phyloP scores from a whole-genome alignment of 2,113 vertebrate species.

The human region GRCh38 chrX:98123501-98124000 shows the following conservation, averaged over 20 bases:
- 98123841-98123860: not conserved
- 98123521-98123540: not conserved
- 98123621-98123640: not conserved
- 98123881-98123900: not conserved
- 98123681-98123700: not conserved
- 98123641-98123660: not conserved
- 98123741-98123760: not conserved
- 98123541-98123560: not conserved
- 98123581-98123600: too few species aligned
- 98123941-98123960: not conserved
- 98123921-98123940: not conserved
- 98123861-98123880: not conserved
- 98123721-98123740: not conserved
- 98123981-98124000: not conserved
- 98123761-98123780: not conserved
- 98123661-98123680: not conserved
- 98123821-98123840: not conserved
- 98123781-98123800: not conserved
- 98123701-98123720: not conserved
- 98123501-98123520: not conserved
- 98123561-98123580: too few species aligned
- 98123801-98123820: not conserved
- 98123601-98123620: not conserved
- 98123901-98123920: not conserved
- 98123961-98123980: not conserved